These are phyloP conservation scores for Mandrillus leucophaeus DNA, from an alignment of 2,113 vertebrate species.

Conservation along the genomic window DNA sequence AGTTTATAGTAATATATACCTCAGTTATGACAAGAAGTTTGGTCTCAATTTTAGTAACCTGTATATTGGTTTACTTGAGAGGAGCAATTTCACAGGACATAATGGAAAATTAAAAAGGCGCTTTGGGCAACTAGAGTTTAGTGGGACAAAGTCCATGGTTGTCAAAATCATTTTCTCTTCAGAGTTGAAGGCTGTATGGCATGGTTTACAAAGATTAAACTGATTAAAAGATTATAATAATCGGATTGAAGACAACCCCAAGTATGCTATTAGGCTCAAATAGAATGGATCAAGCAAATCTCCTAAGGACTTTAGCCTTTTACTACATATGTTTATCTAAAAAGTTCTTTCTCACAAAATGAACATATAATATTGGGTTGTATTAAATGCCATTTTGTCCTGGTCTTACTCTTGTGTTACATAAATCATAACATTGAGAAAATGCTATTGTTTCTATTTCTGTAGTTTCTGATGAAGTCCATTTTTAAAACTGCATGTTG, in stretches of 20 bases:
- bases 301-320: not conserved
- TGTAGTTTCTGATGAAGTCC: not conserved
- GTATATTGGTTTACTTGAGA: constrained; percentile 8
- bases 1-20: not conserved
- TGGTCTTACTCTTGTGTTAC: not conserved
- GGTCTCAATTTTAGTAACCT: constrained; percentile 6
- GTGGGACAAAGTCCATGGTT: not conserved
- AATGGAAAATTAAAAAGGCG: not conserved
- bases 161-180: not conserved
- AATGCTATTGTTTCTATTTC: not conserved
- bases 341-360: not conserved
- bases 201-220: not conserved
- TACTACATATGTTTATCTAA: not conserved
- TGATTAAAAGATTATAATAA: not conserved
- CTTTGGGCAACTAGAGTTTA: not conserved
- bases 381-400: not conserved
- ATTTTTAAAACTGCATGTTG: not conserved
- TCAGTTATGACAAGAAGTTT: not conserved
- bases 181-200: not conserved
- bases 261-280: not conserved
- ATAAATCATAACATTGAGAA: constrained; percentile 3
- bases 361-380: not conserved
- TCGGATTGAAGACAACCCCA: not conserved
- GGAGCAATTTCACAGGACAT: not conserved
- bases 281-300: not conserved